Percentiles rank a stretch among this genome's conserved stretches.
Conservation (phyloP, 2,888 invertebrate genomes). For the Itoplectis maculator region DNA sequence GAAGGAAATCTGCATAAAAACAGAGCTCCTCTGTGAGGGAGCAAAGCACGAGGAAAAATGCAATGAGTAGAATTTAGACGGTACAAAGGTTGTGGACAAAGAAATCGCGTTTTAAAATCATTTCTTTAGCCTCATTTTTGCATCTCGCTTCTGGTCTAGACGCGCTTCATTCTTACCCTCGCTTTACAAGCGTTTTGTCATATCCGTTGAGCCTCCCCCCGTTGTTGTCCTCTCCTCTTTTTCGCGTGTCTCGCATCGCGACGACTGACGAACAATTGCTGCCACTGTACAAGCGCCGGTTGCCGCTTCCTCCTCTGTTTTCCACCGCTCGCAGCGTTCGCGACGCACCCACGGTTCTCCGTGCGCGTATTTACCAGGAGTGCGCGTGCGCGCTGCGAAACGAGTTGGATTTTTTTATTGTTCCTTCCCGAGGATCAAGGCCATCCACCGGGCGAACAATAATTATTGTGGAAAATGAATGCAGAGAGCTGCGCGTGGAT, state of each 20-base stretch:
- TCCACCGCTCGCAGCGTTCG: slow-evolving; percentile 40
- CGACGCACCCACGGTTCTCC: slow-evolving; percentile 53
- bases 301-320: slow-evolving; percentile 37
- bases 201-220: slow-evolving; percentile 22
- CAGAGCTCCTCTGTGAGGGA: too few relatives aligned
- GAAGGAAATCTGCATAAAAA: too few relatives aligned
- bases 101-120: background rate
- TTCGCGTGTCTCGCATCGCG: slow-evolving; percentile 52
- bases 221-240: slow-evolving; percentile 18
- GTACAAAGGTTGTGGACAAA: background rate
- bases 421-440: slow-evolving; percentile 45
- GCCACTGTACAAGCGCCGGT: slow-evolving; percentile 23
- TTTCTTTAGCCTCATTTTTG: slow-evolving; percentile 27
- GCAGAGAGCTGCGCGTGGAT: slow-evolving; percentile 2
- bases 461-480: slow-evolving; percentile 50
- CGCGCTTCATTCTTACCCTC: slow-evolving; percentile 51
- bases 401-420: background rate
- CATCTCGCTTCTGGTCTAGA: slow-evolving; percentile 58
- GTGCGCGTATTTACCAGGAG: slow-evolving; percentile 39
- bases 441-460: slow-evolving; percentile 46
- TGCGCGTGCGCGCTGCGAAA: slow-evolving; percentile 22
- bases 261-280: slow-evolving; percentile 51
- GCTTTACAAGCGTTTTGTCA: slow-evolving; percentile 49
- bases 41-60: background rate
- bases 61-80: background rate